These are phyloP conservation scores for Oreochromis spilurus DNA, from an alignment of 2,113 vertebrate species.

Conservation along the genomic window DNA sequence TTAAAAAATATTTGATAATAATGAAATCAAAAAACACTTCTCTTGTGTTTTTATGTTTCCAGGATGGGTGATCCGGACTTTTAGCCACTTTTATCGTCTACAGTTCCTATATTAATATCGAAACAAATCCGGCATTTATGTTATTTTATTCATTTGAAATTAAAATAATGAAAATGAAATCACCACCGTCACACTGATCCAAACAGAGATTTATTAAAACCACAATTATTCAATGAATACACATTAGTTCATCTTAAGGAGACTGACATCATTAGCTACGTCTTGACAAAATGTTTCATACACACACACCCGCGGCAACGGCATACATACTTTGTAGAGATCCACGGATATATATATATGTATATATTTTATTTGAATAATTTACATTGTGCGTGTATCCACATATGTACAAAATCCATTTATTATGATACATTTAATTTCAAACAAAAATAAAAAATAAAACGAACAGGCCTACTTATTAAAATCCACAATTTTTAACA, in stretches of 20 bases:
- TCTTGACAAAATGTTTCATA: constrained; percentile 41
- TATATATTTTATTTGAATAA: not conserved
- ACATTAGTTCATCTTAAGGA: constrained; percentile 40
- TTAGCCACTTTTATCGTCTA: not conserved
- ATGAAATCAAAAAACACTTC: not conserved
- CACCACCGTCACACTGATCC: constrained; percentile 29
- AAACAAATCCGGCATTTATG: not conserved
- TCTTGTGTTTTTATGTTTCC: not conserved
- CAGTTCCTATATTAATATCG: not conserved
- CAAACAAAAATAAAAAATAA: not conserved
- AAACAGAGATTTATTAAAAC: constrained; percentile 68
- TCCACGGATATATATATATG: constrained; percentile 4
- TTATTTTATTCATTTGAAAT: not conserved
- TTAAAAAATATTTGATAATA: not conserved
- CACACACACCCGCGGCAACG: not conserved
- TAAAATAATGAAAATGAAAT: constrained; percentile 16
- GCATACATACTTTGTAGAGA: constrained; percentile 31
- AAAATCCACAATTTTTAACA: not conserved
- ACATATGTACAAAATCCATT: constrained; percentile 65
- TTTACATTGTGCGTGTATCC: constrained; percentile 65
- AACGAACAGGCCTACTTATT: constrained; percentile 2
- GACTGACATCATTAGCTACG: constrained; percentile 27
- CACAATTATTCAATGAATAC: constrained; percentile 52
- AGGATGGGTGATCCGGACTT: not conserved
- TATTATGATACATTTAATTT: constrained; percentile 52